Conservation (phyloP, 2,113 vertebrate genomes). For the Cettia cetti region DNA sequence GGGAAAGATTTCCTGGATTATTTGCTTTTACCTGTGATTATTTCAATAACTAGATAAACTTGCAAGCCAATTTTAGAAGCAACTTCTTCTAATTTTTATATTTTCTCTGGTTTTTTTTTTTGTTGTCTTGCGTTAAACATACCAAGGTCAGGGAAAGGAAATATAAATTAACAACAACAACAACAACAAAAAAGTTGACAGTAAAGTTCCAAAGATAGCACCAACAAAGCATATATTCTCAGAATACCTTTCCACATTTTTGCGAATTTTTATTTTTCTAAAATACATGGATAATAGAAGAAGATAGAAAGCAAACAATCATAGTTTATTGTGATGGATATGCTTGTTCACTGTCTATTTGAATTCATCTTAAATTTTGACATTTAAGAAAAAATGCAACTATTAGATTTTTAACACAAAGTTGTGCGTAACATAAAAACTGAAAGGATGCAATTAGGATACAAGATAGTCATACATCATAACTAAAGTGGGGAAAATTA, state of each 20-base stretch:
- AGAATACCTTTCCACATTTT: background rate
- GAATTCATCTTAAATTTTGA: slow-evolving; percentile 9
- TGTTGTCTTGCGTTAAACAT: background rate
- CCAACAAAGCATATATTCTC: background rate
- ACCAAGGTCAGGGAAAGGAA: background rate
- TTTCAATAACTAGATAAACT: background rate
- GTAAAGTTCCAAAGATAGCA: background rate
- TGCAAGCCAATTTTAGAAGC: background rate
- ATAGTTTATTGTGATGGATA: slow-evolving; percentile 32
- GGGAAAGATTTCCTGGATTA: background rate
- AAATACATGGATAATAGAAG: background rate
- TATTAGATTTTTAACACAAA: background rate
- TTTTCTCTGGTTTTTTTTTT: background rate
- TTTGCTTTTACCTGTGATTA: background rate
- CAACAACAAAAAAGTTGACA: background rate
- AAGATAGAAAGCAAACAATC: background rate
- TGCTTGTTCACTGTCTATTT: background rate
- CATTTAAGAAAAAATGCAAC: background rate
- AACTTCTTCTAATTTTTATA: background rate
- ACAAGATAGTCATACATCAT: background rate
- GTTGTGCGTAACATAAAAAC: background rate
- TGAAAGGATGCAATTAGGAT: background rate
- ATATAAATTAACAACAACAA: background rate
- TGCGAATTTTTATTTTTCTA: background rate
- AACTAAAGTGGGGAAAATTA: slow-evolving; percentile 23